Evolutionary conservation across 2,797 vertebrate species (phyloP).

Genomic region (Anabacerthia variegaticeps): DNA sequence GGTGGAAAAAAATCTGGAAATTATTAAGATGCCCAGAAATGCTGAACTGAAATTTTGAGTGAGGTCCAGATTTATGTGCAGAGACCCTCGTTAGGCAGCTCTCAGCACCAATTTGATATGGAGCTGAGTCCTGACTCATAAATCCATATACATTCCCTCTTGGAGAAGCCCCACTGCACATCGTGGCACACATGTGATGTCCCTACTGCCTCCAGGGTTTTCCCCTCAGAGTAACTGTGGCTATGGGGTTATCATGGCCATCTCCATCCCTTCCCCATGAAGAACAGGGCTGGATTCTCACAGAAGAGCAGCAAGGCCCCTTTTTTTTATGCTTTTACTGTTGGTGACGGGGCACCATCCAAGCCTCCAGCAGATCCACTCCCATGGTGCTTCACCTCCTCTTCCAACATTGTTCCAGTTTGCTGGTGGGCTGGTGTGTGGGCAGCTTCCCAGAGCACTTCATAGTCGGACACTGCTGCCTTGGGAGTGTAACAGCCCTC

Average conservation of each 20-base stretch:
- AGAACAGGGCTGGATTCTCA: neutral
- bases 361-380: rapidly evolving
- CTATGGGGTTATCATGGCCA: neutral
- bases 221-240: rapidly evolving
- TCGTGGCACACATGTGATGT: rapidly evolving
- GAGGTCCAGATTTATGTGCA: neutral
- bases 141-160: neutral
- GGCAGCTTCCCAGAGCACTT: neutral
- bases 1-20: constrained; percentile 34
- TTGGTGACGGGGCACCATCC: neutral
- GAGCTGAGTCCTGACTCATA: neutral
- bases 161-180: rapidly evolving
- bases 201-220: neutral
- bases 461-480: rapidly evolving
- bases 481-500: neutral
- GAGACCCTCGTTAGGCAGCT: neutral
- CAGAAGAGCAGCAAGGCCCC: neutral
- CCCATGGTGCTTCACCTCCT: neutral
- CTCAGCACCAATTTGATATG: rapidly evolving
- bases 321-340: neutral
- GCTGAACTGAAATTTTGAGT: neutral
- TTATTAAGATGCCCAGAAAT: neutral
- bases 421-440: neutral
- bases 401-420: rapidly evolving
- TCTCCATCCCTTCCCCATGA: rapidly evolving